Evolutionary conservation across 1,140 invertebrate species (phyloP).

Genomic region (Eumaeus atala): DNA sequence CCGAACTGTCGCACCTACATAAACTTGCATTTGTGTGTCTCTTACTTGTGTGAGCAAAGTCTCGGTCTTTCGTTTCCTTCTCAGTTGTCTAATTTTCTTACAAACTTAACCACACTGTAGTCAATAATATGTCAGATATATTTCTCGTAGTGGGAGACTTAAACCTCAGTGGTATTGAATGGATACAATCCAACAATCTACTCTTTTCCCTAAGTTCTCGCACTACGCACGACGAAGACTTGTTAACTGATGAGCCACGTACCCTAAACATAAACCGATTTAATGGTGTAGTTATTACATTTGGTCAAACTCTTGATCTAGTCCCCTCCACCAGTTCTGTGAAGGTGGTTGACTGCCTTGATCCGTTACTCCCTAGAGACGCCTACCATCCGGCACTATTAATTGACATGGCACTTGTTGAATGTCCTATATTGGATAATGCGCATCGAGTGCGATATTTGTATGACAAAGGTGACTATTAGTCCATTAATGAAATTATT

Average conservation of each 20-base stretch:
- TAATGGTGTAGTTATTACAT: slow-evolving; percentile 18
- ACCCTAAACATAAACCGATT: slow-evolving; percentile 14
- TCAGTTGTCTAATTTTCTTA: slow-evolving; percentile 2
- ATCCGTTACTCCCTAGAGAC: slow-evolving; percentile 23
- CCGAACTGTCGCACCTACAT: neutral
- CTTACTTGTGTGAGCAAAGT: slow-evolving; percentile 6
- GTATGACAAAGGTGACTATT: slow-evolving; percentile 19
- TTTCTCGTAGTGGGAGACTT: slow-evolving; percentile 19
- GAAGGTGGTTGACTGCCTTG: slow-evolving; percentile 13
- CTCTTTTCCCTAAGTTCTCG: slow-evolving; percentile 5
- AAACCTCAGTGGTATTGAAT: slow-evolving; percentile 11
- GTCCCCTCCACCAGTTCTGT: slow-evolving; percentile 19
- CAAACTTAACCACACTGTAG: neutral
- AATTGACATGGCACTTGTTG: slow-evolving; percentile 8
- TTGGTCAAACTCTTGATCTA: slow-evolving; percentile 22
- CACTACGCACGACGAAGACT: slow-evolving; percentile 8
- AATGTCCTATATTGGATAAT: neutral
- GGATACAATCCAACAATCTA: neutral
- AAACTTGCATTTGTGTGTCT: slow-evolving; percentile 9
- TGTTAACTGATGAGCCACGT: slow-evolving; percentile 19
- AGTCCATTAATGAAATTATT: slow-evolving; percentile 12
- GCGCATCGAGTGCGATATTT: slow-evolving; percentile 7
- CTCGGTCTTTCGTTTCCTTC: neutral
- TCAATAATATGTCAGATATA: neutral
- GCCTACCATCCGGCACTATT: slow-evolving; percentile 19